These are phyloP conservation scores for Ginglymostoma cirratum DNA, from an alignment of 2,113 vertebrate species.

Conservation along the genomic window DNA sequence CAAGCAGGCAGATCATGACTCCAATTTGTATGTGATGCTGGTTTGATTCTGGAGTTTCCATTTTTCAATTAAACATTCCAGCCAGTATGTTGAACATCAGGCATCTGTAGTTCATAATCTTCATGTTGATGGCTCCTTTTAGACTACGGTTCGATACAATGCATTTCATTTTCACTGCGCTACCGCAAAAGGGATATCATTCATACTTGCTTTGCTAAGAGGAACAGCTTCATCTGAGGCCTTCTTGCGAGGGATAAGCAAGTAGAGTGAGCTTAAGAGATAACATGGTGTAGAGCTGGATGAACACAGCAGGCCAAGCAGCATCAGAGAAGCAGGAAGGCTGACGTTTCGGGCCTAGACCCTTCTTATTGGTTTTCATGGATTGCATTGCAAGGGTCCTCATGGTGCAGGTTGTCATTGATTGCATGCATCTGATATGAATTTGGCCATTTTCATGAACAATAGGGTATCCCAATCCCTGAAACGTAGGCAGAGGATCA, in stretches of 20 bases:
- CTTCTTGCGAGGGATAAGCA: not conserved
- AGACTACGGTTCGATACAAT: not conserved
- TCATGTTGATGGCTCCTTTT: too few species aligned
- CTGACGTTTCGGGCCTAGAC: too few species aligned
- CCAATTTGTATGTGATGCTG: not conserved
- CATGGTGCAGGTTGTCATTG: not conserved
- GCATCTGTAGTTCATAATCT: too few species aligned
- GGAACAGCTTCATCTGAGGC: not conserved
- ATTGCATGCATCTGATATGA: not conserved
- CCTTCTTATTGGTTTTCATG: too few species aligned
- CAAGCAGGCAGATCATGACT: not conserved
- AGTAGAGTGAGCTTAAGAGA: not conserved
- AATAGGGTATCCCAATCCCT: not conserved
- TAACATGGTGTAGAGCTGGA: too few species aligned
- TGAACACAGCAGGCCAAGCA: too few species aligned
- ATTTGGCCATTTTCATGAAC: not conserved
- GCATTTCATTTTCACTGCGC: not conserved
- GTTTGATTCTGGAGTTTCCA: too few species aligned
- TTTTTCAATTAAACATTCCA: too few species aligned
- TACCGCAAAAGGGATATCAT: not conserved
- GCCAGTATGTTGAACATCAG: not conserved
- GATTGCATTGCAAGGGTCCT: not conserved
- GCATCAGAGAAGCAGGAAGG: too few species aligned
- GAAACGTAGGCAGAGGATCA: not conserved
- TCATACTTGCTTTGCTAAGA: not conserved